Evolutionary conservation across 2,888 invertebrate species (phyloP).

Genomic region (Spatulosminthurus flaviceps): DNA sequence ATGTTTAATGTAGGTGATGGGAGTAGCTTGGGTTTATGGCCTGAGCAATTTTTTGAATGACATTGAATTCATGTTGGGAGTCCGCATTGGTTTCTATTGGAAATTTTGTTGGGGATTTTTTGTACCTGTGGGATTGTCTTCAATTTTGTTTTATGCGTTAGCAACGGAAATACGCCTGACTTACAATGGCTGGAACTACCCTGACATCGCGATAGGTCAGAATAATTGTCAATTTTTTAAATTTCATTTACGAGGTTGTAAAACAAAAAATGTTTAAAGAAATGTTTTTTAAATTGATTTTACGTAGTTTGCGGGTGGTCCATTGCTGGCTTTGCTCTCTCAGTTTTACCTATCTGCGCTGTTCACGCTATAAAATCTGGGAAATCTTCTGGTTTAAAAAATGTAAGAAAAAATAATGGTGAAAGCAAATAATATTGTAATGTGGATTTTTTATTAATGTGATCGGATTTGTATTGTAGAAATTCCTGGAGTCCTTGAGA

Average conservation of each 20-base stretch:
- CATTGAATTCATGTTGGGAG: constrained; percentile 81
- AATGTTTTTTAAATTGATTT: not conserved
- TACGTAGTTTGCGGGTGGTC: constrained; percentile 57
- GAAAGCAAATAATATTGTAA: too few relatives aligned
- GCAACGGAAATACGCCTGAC: constrained; percentile 70
- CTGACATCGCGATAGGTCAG: constrained; percentile 67
- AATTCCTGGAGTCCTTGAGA: constrained; percentile 51
- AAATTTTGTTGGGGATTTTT: constrained; percentile 80
- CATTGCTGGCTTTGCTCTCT: constrained; percentile 66
- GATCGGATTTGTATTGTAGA: too few relatives aligned
- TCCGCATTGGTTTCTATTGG: constrained; percentile 79
- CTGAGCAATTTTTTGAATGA: constrained; percentile 73
- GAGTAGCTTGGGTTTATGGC: constrained; percentile 48
- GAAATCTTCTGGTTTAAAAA: not conserved
- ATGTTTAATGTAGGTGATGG: constrained; percentile 29
- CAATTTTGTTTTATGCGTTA: constrained; percentile 65
- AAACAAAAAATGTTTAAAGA: not conserved
- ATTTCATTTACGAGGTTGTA: not conserved
- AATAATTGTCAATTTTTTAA: not conserved
- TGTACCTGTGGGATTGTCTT: constrained; percentile 75
- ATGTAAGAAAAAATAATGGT: too few relatives aligned
- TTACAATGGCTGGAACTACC: constrained; percentile 70
- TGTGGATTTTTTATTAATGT: too few relatives aligned
- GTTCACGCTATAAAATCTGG: constrained; percentile 63
- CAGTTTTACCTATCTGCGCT: constrained; percentile 69